Conservation (phyloP, 2,113 vertebrate species). For the Tupaia chinensis region DNA sequence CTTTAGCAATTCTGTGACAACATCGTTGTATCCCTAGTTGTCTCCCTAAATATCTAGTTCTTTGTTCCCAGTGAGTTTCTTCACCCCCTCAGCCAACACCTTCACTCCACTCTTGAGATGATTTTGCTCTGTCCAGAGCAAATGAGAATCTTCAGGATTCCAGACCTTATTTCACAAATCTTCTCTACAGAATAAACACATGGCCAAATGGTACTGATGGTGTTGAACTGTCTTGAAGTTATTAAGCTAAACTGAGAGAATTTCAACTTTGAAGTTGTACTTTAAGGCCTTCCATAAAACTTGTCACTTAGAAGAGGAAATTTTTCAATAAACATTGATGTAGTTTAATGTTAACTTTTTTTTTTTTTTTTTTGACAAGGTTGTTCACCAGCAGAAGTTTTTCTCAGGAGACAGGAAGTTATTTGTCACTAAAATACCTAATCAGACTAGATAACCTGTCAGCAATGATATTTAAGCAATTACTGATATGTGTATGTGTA, state of each 20-base stretch:
- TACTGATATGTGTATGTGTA: background rate
- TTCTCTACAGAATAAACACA: background rate
- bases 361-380: background rate
- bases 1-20: background rate
- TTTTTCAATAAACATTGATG: background rate
- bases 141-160: background rate
- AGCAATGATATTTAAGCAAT: background rate
- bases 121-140: background rate
- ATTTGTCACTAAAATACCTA: background rate
- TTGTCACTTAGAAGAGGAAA: constrained; percentile 11
- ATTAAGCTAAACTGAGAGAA: constrained; percentile 38
- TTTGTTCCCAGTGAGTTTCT: constrained; percentile 16
- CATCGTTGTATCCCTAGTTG: background rate
- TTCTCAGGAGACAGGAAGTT: background rate
- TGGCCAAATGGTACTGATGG: background rate
- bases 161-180: background rate
- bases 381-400: background rate
- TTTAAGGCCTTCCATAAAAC: constrained; percentile 19
- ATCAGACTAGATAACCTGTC: background rate
- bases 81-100: background rate
- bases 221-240: background rate
- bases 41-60: background rate
- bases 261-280: constrained; percentile 15
- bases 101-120: background rate
- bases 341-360: background rate